These are phyloP conservation scores for Ochropacha duplaris DNA, from an alignment of 2,888 invertebrate genomes.

Conservation along the genomic window DNA sequence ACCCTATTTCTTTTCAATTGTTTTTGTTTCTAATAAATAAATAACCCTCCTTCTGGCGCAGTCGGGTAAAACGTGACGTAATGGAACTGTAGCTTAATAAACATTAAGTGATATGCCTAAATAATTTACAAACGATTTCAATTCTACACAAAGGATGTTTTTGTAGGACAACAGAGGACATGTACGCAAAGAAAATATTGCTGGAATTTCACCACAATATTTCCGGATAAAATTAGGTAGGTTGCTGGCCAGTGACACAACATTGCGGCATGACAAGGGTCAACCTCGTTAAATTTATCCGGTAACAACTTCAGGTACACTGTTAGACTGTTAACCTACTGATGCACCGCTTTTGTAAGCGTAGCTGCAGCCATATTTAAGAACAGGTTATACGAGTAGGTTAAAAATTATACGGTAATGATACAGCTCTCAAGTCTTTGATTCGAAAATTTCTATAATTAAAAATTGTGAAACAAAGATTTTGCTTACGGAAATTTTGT, in stretches of 20 bases:
- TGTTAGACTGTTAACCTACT: slow-evolving; percentile 21
- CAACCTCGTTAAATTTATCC: slow-evolving; percentile 59
- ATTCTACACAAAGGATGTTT: not conserved
- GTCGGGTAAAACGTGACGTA: no score
- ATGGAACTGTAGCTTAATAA: not conserved
- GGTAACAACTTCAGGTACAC: slow-evolving; percentile 32
- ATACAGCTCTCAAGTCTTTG: no score
- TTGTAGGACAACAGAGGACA: not conserved
- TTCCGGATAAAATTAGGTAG: slow-evolving; percentile 48
- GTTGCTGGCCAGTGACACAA: slow-evolving; percentile 39
- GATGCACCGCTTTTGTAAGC: slow-evolving; percentile 5
- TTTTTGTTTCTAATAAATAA: no score
- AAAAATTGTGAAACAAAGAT: no score
- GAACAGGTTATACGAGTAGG: not conserved
- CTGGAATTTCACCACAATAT: slow-evolving; percentile 40
- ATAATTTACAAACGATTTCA: not conserved
- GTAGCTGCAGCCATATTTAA: not conserved
- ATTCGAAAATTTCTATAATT: no score
- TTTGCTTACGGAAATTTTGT: no score
- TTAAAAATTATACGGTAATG: no score
- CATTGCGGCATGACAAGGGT: slow-evolving; percentile 56
- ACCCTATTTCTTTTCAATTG: no score
- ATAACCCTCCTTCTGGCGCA: no score
- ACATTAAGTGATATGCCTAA: no score
- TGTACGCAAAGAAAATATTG: slow-evolving; percentile 25